These are phyloP conservation scores for Drosophila meridionalis DNA, from an alignment of 2,888 invertebrate species.

Conservation along the genomic window DNA sequence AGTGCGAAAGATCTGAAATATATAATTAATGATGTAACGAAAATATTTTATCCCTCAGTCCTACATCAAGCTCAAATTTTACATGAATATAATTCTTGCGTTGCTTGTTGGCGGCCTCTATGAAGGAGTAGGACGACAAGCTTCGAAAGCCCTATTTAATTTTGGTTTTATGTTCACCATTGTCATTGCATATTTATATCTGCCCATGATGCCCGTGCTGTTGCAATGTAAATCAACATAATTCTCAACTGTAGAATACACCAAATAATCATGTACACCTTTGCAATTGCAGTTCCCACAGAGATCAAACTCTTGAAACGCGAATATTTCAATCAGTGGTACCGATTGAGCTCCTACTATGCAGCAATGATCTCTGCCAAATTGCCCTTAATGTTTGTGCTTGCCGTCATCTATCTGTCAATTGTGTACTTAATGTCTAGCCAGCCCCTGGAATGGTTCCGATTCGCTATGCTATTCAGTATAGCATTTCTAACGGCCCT, in stretches of 20 bases:
- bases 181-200: constrained; percentile 91
- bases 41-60: constrained; percentile 85
- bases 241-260: not conserved
- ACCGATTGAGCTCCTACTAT: constrained; percentile 92
- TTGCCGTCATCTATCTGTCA: constrained; percentile 88
- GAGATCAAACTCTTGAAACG: constrained; percentile 91
- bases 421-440: constrained; percentile 91
- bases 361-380: constrained; percentile 89
- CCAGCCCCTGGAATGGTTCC: constrained; percentile 90
- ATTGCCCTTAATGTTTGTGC: constrained; percentile 89
- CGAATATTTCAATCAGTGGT: constrained; percentile 95
- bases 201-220: constrained; percentile 93
- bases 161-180: constrained; percentile 94
- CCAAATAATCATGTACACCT: not conserved
- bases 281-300: constrained; percentile 88
- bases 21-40: no score
- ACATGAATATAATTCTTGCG: constrained; percentile 89
- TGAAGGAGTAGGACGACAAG: constrained; percentile 91
- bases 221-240: constrained; percentile 88
- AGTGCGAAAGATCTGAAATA: not conserved
- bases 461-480: constrained; percentile 89
- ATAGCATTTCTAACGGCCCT: constrained; percentile 90
- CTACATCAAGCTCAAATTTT: constrained; percentile 89
- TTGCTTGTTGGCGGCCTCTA: constrained; percentile 90
- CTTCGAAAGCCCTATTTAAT: constrained; percentile 92